These are phyloP conservation scores for Andrena fulva DNA, from an alignment of 2,888 invertebrate genomes.

Conservation along the genomic window DNA sequence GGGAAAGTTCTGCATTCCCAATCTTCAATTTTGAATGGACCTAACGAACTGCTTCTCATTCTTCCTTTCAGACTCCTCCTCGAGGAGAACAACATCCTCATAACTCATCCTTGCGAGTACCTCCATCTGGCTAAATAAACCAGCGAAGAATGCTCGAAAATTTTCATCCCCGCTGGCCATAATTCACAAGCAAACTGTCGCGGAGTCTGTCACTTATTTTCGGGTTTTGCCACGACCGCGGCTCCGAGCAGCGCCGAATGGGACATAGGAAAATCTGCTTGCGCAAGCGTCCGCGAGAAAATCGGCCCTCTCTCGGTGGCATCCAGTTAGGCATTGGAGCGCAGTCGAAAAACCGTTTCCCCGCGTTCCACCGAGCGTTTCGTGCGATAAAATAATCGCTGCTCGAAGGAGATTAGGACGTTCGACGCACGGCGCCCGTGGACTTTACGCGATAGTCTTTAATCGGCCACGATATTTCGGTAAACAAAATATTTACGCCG, in stretches of 20 bases:
- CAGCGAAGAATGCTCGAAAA: not conserved
- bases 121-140: conserved; percentile 6
- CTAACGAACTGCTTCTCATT: no score
- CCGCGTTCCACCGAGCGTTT: conserved; percentile 10
- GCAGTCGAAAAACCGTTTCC: conserved; percentile 25
- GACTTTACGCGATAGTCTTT: conserved; percentile 68
- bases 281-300: conserved; percentile 30
- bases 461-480: conserved; percentile 46
- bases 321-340: not conserved
- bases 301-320: not conserved
- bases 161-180: conserved; percentile 1
- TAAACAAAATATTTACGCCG: conserved; percentile 56
- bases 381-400: conserved; percentile 57
- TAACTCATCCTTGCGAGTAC: no score
- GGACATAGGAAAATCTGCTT: conserved; percentile 30
- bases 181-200: conserved; percentile 32
- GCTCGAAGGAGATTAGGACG: conserved; percentile 42
- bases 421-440: conserved; percentile 60
- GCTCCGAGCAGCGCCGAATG: conserved; percentile 2
- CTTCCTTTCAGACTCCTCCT: no score
- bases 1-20: no score
- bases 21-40: no score
- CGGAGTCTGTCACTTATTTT: conserved; percentile 45
- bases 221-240: conserved; percentile 22
- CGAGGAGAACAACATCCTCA: no score